A percentile compares a stretch with the other conserved stretches of the same genome.
Evolutionary conservation across 2,797 vertebrate genomes (phyloP).

Genomic region (Dermochelys coriacea): DNA sequence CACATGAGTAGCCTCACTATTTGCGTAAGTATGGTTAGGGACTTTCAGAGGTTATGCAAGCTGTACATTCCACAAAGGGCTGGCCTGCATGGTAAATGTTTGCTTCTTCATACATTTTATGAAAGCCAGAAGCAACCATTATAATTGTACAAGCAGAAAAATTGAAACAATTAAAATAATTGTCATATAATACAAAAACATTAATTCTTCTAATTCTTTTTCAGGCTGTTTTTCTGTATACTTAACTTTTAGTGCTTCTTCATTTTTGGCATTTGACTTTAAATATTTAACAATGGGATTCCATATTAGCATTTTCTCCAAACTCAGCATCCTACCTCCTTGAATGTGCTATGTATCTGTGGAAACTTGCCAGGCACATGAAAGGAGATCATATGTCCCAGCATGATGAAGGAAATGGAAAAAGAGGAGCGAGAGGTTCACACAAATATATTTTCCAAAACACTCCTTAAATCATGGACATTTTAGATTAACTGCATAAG

Average conservation of each 20-base stretch:
- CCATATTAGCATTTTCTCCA: background rate
- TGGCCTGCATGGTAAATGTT: background rate
- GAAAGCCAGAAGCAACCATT: background rate
- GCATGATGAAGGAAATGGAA: background rate
- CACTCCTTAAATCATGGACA: background rate
- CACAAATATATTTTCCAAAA: background rate
- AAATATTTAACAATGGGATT: background rate
- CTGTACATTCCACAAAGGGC: background rate
- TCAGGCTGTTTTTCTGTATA: background rate
- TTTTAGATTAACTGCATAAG: background rate
- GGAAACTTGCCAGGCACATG: background rate
- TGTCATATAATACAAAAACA: background rate
- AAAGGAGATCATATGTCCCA: background rate
- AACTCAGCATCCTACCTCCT: background rate
- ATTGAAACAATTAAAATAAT: background rate
- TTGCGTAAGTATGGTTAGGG: background rate
- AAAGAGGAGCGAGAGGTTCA: background rate
- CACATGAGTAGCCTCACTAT: background rate
- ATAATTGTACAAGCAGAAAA: background rate
- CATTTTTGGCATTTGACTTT: background rate
- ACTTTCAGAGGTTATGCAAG: background rate
- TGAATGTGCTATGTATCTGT: background rate
- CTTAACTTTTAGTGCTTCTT: background rate
- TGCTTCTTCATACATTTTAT: background rate
- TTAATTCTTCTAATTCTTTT: background rate